These are phyloP conservation scores for Bucorvus abyssinicus DNA, from an alignment of 2,797 vertebrate species.

Conservation along the genomic window DNA sequence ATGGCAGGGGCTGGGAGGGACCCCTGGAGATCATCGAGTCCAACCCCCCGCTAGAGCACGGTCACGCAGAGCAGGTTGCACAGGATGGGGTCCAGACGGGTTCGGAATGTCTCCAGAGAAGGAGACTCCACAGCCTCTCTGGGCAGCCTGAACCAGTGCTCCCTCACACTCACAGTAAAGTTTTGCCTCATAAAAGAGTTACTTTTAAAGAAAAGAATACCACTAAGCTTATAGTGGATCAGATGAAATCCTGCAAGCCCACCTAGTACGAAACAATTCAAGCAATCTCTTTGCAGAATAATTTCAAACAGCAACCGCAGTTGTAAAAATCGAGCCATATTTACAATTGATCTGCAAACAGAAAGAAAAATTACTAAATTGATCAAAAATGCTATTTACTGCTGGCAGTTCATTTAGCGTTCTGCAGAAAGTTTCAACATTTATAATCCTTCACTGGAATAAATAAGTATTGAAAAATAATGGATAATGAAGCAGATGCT, in stretches of 20 bases:
- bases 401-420: conserved; percentile 16
- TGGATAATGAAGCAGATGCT: conserved; percentile 27
- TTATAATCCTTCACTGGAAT: not conserved
- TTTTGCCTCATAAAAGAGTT: not conserved
- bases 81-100: no score
- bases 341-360: conserved; percentile 7
- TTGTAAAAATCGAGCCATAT: not conserved
- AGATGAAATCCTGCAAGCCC: not conserved
- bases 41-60: no score
- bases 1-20: no score
- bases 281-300: not conserved
- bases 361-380: conserved; percentile 43
- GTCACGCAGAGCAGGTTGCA: no score
- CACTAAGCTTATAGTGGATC: not conserved
- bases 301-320: not conserved
- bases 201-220: not conserved
- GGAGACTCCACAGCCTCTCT: no score
- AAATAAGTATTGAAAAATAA: conserved; percentile 18
- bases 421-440: conserved; percentile 3
- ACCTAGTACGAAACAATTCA: not conserved
- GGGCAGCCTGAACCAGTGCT: no score
- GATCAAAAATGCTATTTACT: conserved; percentile 36
- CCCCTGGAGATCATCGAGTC: no score
- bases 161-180: no score
- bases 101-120: no score